Evolutionary conservation across 2,888 invertebrate species (phyloP).

Genomic region (Aphidoletes aphidimyza): DNA sequence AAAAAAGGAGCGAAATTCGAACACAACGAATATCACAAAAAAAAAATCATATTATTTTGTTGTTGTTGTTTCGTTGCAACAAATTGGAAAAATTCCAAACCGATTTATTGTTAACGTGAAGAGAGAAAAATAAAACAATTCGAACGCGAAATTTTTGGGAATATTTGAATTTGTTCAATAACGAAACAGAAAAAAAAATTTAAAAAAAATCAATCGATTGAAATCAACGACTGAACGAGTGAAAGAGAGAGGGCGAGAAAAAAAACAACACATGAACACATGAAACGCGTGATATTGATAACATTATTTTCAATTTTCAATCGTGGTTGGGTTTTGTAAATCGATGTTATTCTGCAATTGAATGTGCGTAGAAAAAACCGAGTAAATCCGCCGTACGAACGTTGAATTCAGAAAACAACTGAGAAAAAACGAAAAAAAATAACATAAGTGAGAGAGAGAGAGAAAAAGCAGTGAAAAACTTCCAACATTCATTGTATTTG

Average conservation of each 20-base stretch:
- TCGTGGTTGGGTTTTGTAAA: background rate
- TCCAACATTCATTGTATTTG: slow-evolving; percentile 24
- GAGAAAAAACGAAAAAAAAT: no score
- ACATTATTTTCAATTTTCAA: slow-evolving; percentile 47
- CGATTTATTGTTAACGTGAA: slow-evolving; percentile 10
- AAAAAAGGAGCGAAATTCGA: background rate
- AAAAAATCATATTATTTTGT: no score
- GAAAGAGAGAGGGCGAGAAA: background rate
- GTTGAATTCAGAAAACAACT: no score
- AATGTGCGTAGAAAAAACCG: background rate
- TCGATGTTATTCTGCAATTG: slow-evolving; percentile 32
- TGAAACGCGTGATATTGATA: slow-evolving; percentile 28
- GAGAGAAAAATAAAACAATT: background rate
- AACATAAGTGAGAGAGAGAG: no score
- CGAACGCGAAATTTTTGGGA: background rate
- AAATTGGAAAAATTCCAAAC: slow-evolving; percentile 52
- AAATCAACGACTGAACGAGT: background rate
- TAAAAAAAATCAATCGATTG: slow-evolving; percentile 19
- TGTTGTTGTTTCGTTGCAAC: background rate
- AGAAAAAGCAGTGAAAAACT: slow-evolving; percentile 19
- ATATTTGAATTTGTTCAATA: slow-evolving; percentile 10
- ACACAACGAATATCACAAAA: background rate
- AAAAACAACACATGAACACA: no score
- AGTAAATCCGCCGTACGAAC: background rate
- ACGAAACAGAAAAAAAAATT: background rate